Base-by-base conservation (phyloP, 2,113 vertebrate genomes). In the Plotosus lineatus region DNA sequence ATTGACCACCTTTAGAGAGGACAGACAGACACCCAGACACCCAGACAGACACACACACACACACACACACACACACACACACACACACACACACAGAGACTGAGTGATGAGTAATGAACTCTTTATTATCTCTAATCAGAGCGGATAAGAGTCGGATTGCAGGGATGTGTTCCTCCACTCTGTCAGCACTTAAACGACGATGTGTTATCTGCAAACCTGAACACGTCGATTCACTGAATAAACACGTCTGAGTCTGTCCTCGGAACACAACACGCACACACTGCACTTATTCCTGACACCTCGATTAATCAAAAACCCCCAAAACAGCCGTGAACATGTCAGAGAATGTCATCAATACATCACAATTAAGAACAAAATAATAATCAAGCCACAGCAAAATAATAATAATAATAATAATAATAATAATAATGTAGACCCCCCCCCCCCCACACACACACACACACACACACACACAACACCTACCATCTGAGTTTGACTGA, bases 1-100 rank as follows among this genome's bases (percentile, higher is more conserved):
- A n/a, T n/a, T n/a, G n/a, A n/a, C n/a, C n/a, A n/a, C n/a, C n/a
- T n/a, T n/a, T n/a, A n/a, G n/a, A n/a, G n/a, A n/a, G n/a, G n/a
- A n/a, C n/a, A n/a, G n/a, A n/a, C n/a, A n/a, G n/a, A n/a, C n/a
- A n/a, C n/a, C n/a, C n/a, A n/a, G n/a, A n/a, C n/a, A n/a, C n/a
- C n/a, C n/a, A n/a, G n/a, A n/a, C n/a, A n/a, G n/a, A n/a, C n/a
- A n/a, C n/a, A n/a, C 26, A 0, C 42, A 48, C n/a, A 71, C 42
- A 26, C 66, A 15, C 66, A 42, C 68, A 33, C 68, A 46, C 68
- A 50, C 42, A 46, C 69, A 72, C 69, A 48, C 69, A 73, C 69
- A 50, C 69, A 51, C 46, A 50, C 63, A 48, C 72, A 55, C 50
- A 36, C 21, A 51, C 50, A n/a, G 50, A 40, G 21, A 40, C 50